phyloP scores from a whole-genome alignment of 2,797 vertebrate genomes.

The Mallotus villosus region DNA sequence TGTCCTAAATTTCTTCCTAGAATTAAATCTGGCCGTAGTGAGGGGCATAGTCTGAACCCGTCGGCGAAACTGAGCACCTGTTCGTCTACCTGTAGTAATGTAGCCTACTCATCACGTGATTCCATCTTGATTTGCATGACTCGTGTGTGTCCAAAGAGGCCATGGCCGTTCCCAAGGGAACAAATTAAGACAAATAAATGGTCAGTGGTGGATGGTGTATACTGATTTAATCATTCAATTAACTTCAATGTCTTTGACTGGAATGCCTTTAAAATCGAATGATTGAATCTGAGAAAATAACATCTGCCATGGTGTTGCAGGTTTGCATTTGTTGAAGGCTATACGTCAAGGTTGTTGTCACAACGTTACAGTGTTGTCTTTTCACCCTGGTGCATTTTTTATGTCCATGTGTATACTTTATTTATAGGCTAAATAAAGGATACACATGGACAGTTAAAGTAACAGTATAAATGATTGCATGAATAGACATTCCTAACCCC shows the following conservation, averaged over 20 bases:
- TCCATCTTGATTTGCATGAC: conserved; percentile 51
- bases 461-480: background rate
- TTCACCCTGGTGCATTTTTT: background rate
- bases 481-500: background rate
- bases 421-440: background rate
- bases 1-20: conserved; percentile 12
- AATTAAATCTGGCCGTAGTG: background rate
- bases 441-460: background rate
- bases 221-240: background rate
- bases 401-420: too few species aligned
- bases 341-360: too few species aligned
- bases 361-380: background rate
- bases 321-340: background rate
- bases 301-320: background rate
- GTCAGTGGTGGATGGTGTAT: background rate
- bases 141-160: background rate
- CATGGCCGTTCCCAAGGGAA: background rate
- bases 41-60: background rate
- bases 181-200: background rate
- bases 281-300: background rate
- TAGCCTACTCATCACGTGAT: conserved; percentile 35
- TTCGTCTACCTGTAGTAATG: conserved; percentile 28
- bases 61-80: conserved; percentile 46
- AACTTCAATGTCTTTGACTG: background rate
- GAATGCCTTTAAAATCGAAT: background rate